Base-by-base conservation (phyloP, 2,113 vertebrate species). In the Thunnus maccoyii region DNA sequence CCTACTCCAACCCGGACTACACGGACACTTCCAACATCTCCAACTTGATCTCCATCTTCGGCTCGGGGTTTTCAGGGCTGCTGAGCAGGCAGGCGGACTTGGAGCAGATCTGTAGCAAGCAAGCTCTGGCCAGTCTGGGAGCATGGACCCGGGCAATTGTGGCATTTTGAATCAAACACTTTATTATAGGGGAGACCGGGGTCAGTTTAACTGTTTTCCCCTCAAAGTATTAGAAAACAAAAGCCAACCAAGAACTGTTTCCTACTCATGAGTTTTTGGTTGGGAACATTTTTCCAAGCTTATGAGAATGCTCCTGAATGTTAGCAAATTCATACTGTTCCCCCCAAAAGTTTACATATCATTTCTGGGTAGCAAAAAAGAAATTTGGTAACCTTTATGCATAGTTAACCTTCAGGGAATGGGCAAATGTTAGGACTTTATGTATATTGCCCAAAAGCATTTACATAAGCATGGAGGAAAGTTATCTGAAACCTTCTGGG, bases 11-110 rank as follows among this genome's bases (percentile, higher is more conserved):
- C 67, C 88, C 94, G 70, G 94, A 96, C 78, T 92, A 86, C 74
- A 93, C 95, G 89, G 97, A 99, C 95, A 92, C 96, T 44, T 95
- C 96, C 92, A 97, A 99, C 96, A 99, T 99, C 94, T 97, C 97
- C 95, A 98, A 96, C 94, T 95, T 99, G 89, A 98, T 99, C 94
- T 97, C 97, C 91, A 99, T 99, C 94, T 98, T 99, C 92, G 97
- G 97, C 72, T 97, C 97, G 89, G 97, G 97, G 74, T 98, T 99
- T 87, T 94, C 97, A 17, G 97, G 97, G 85, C 92, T 99, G 83
- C 96, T 98, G 91, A 97, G 96, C 96, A 92, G 97, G 69, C 97
- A 97, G 93, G 91, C 96, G 92, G 97, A 97, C 95, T 92, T 97
- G 20, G 97, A 98, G 85, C 97, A 98, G 94, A 95, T 98, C 93